Evolutionary conservation across 1,140 invertebrate species (phyloP), one percentile per base, ranked within the genome.

Genomic region (Heliconius nattereri): DNA sequence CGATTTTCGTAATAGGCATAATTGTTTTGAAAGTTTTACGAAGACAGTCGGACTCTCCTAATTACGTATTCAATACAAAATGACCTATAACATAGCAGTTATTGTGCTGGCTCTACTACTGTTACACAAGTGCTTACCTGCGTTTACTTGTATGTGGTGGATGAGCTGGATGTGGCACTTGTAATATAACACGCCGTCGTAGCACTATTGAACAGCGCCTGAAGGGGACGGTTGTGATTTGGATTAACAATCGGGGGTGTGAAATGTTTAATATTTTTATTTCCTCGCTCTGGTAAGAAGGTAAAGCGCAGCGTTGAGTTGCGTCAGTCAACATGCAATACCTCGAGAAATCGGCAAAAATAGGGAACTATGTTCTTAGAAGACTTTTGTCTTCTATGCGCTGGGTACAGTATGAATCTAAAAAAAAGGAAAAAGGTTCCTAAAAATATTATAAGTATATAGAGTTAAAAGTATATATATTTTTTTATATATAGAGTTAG

Each of bases 11-110:
- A 35, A 35, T 57, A 75, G 52, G n/a, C 32, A n/a, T 74, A 74
- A 75, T 57, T 40, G 45, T 71, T 78, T 81, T 78, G 76, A 81
- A 81, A 77, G 79, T 72, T 78, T 70, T 40, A 20, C 26, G 71
- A 49, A 54, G 35, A 73, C 23, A 52, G 71, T 70, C 45, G 73
- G 49, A 76, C 80, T 60, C 81, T 73, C 75, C 84, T 89, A 90
- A 91, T 91, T 86, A 91, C 83, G 86, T 90, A 90, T 91, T 89
- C 90, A 78, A 84, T 86, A 87, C 86, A 86, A 83, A 90, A 86
- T 87, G 87, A 91, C 88, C 88, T 91, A 88, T 89, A 89, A 90
- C 90, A 90, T 85, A 85, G 84, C 84, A 85, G 83, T 90, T 89
- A 87, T 89, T 89, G 87, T 91, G 82, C 80, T 52, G 77, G 81